Percentiles rank a stretch among this genome's conserved stretches.
Conservation (phyloP, 2,113 vertebrate genomes). For the Nipponia nippon region DNA sequence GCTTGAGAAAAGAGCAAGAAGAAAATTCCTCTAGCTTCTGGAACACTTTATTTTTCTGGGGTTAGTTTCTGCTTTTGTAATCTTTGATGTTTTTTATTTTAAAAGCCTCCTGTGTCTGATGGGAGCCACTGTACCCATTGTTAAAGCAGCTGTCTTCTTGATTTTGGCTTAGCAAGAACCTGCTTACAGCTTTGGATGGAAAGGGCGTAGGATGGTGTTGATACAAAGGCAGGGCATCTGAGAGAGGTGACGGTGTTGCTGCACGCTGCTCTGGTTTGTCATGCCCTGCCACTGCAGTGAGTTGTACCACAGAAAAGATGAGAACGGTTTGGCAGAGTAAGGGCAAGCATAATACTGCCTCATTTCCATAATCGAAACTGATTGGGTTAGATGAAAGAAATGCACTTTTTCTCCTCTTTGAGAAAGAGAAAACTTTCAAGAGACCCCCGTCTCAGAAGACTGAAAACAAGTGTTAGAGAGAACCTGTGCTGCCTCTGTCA, state of each 20-base stretch:
- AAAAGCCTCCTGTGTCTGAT: not conserved
- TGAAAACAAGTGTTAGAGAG: not conserved
- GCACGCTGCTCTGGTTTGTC: not conserved
- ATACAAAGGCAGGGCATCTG: not conserved
- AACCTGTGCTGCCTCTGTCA: not conserved
- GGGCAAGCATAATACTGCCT: not conserved
- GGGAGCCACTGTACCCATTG: not conserved
- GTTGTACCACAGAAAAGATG: not conserved
- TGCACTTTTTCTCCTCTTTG: not conserved
- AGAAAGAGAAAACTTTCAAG: not conserved
- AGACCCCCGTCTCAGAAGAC: not conserved
- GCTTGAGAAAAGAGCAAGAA: not conserved
- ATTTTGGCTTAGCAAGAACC: not conserved
- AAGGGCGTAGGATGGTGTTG: not conserved
- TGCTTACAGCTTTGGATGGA: not conserved
- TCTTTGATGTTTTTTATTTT: not conserved
- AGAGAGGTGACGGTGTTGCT: not conserved
- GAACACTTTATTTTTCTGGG: not conserved
- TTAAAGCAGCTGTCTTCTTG: not conserved
- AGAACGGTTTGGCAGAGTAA: not conserved
- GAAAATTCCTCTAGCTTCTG: not conserved
- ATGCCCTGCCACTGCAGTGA: not conserved
- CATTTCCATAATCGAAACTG: not conserved
- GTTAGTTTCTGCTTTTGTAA: not conserved
- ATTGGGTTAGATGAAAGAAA: not conserved